Evolutionary conservation across 2,113 vertebrate species (phyloP).

Genomic region (Panurus biarmicus): DNA sequence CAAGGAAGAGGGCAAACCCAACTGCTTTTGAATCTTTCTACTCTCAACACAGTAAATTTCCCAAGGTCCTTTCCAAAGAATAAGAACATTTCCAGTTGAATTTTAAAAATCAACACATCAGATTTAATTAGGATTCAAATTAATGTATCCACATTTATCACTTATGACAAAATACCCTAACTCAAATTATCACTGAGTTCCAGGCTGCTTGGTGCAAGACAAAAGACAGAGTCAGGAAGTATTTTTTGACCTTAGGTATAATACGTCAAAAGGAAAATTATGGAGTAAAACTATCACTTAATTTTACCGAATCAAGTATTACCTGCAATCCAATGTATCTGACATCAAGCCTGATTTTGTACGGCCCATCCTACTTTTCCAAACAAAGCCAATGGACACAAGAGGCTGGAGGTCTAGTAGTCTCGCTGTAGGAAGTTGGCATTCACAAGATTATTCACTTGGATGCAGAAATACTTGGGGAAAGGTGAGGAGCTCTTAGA

Average conservation of each 20-base stretch:
- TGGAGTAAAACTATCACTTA: not conserved
- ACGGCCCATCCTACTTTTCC: not conserved
- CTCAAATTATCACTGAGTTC: not conserved
- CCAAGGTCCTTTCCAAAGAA: not conserved
- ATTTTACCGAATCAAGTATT: not conserved
- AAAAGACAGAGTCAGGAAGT: not conserved
- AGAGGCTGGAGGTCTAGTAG: not conserved
- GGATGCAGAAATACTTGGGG: not conserved
- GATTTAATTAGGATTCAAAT: not conserved
- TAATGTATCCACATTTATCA: not conserved
- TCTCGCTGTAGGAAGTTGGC: not conserved
- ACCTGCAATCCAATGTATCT: not conserved
- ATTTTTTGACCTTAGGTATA: not conserved
- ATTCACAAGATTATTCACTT: not conserved
- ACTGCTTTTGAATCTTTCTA: not conserved
- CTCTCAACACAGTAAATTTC: not conserved
- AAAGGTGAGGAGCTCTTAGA: not conserved
- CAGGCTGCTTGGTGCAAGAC: not conserved
- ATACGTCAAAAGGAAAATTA: not conserved
- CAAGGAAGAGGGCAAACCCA: not conserved
- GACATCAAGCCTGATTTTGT: not conserved
- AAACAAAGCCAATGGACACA: not conserved
- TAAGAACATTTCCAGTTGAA: not conserved
- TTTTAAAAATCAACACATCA: not conserved
- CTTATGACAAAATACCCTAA: not conserved